phyloP scores from a whole-genome alignment of 1,140 invertebrate species.

The Pantala flavescens region DNA sequence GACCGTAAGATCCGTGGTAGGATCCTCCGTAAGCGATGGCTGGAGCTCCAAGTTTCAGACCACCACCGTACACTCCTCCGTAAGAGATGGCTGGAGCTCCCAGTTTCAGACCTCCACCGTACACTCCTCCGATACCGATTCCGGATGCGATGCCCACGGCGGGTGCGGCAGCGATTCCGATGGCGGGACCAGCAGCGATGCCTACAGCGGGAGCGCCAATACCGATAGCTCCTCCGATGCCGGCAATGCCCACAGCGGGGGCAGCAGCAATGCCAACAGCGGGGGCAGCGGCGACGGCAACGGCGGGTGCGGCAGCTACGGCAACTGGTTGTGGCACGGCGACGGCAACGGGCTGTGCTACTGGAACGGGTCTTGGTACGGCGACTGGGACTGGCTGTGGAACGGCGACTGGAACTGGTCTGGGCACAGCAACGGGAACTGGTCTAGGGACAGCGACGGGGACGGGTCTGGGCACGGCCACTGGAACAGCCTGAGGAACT shows the following conservation, averaged over 20 bases:
- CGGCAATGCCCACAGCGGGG: background rate
- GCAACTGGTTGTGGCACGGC: constrained; percentile 1
- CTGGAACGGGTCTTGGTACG: background rate
- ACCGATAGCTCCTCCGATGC: background rate
- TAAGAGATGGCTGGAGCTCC: too few relatives aligned
- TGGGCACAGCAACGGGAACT: background rate
- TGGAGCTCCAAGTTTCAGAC: background rate
- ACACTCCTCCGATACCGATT: background rate
- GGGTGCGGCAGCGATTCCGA: background rate
- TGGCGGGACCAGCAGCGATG: background rate
- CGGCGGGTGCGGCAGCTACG: background rate
- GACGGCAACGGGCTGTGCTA: background rate
- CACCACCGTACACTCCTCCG: background rate
- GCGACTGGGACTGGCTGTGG: constrained; percentile 10
- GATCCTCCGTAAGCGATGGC: background rate
- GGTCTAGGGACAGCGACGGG: constrained; percentile 12
- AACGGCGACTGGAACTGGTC: background rate
- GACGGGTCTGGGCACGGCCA: background rate
- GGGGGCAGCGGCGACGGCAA: background rate
- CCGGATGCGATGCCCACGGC: background rate
- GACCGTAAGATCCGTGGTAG: background rate
- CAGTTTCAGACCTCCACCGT: background rate
- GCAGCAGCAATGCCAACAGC: background rate
- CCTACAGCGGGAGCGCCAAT: background rate
- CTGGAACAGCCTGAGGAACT: constrained; percentile 14